Conservation (phyloP, 2,888 invertebrate species). For the Standfussiana lucernea region DNA sequence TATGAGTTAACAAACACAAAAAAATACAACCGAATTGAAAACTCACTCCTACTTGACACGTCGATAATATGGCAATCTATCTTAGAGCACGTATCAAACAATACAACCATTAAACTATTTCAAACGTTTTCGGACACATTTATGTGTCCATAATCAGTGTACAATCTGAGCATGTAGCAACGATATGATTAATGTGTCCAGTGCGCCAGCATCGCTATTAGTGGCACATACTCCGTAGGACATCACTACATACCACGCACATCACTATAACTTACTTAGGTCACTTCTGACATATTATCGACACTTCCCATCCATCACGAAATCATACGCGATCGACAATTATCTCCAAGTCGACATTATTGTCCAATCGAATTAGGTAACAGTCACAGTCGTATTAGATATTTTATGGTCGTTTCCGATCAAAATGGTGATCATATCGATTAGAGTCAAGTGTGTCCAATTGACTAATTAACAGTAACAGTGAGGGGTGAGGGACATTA, state of each 20-base stretch:
- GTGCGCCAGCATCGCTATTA: constrained; percentile 14
- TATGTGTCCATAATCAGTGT: constrained; percentile 8
- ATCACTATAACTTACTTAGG: constrained; percentile 39
- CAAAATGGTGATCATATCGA: constrained; percentile 17
- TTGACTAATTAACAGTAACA: constrained; percentile 10
- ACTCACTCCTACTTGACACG: not conserved
- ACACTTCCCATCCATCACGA: constrained; percentile 49
- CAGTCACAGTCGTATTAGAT: constrained; percentile 2
- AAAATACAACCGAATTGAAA: too few species aligned
- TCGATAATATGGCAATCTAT: not conserved
- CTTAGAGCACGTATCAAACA: not conserved
- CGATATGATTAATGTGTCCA: constrained; percentile 12
- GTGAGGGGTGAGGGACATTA: not conserved
- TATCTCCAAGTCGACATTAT: constrained; percentile 17
- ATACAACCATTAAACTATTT: constrained; percentile 5
- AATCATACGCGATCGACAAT: constrained; percentile 39
- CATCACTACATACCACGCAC: constrained; percentile 28
- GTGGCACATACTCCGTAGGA: constrained; percentile 27
- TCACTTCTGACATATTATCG: constrained; percentile 48
- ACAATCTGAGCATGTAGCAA: constrained; percentile 16
- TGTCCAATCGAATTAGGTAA: constrained; percentile 12
- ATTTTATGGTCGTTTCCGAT: constrained; percentile 13
- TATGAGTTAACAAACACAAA: too few species aligned
- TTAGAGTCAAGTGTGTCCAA: constrained; percentile 16
- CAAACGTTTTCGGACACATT: not conserved